Conservation (phyloP, 2,888 invertebrate species). For the Melipona bicolor region DNA sequence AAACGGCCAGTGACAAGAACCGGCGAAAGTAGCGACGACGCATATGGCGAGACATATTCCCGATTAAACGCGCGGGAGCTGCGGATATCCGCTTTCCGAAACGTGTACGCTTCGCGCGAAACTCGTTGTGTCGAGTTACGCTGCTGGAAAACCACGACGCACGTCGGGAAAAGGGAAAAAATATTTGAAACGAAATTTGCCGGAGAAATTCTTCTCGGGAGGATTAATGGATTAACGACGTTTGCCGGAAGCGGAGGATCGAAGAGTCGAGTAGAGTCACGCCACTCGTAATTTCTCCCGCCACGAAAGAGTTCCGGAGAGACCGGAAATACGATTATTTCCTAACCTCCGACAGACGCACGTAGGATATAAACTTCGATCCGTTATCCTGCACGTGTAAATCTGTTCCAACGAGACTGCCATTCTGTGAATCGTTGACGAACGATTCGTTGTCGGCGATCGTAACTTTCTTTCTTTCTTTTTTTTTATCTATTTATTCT, state of each 20-base stretch:
- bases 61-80: slow-evolving; percentile 4
- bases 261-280: slow-evolving; percentile 1
- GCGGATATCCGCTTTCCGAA: slow-evolving; percentile 3
- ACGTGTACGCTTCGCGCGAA: background rate
- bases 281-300: background rate
- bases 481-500: too few relatives aligned
- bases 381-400: background rate
- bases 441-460: background rate
- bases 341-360: background rate
- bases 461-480: background rate
- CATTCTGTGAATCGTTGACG: background rate
- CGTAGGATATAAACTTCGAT: background rate
- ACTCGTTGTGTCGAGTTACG: background rate
- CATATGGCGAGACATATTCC: slow-evolving; percentile 1
- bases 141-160: background rate
- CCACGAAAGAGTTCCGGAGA: background rate
- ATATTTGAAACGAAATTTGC: background rate
- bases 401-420: background rate
- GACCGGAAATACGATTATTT: slow-evolving; percentile 26
- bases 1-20: slow-evolving; percentile 25
- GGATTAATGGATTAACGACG: background rate
- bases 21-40: background rate
- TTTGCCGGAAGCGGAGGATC: slow-evolving; percentile 1
- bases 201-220: slow-evolving; percentile 3
- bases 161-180: background rate